Evolutionary conservation across 1,140 invertebrate genomes (phyloP), one percentile per base, ranked within the genome.

Genomic region (Sminthurides bifidus): DNA sequence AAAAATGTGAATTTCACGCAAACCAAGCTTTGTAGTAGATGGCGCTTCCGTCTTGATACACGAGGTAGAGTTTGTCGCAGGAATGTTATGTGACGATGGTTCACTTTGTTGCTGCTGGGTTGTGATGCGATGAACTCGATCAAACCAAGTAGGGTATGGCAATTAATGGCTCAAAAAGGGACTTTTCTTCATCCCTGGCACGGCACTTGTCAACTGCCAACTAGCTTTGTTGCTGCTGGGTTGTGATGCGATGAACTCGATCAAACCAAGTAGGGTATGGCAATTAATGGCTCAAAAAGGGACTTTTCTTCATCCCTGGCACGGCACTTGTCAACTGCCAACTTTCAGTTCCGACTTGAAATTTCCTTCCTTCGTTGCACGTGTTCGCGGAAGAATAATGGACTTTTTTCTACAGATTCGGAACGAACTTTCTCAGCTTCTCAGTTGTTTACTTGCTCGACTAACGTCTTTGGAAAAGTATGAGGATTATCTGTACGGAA

Each of bases 401-500:
- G 21, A 21, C 50, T 29, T 17, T 12, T 37, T 38, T 50, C 37
- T 19, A 38, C 43, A 64, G 63, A 56, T 75, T 49, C 54, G 72
- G 17, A 68, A 71, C 54, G 70, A 75, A 54, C 69, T 75, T 31
- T 68, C 65, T 57, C 58, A 70, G 51, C 68, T 76, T 23, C 70
- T 74, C 45, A 72, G 75, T 44, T 73, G 72, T 53, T 66, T 77
- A n/a, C 59, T 76, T 2, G 70, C 71, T 50, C 60, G 71, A 63
- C 66, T 75, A 23, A 69, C 68, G 0, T 65, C 67, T 23, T 56
- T 73, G 35, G 73, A 76, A 56, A 60, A 68, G 14, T 76, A 75
- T 60, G 75, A 76, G 63, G 67, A 70, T 63, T 84, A 82, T 45
- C 72, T 91, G 48, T 76, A 78, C 29, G 73, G 75, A 64, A 71